These are phyloP conservation scores for Scytalopus superciliaris DNA, from an alignment of 2,113 vertebrate species.

Conservation along the genomic window DNA sequence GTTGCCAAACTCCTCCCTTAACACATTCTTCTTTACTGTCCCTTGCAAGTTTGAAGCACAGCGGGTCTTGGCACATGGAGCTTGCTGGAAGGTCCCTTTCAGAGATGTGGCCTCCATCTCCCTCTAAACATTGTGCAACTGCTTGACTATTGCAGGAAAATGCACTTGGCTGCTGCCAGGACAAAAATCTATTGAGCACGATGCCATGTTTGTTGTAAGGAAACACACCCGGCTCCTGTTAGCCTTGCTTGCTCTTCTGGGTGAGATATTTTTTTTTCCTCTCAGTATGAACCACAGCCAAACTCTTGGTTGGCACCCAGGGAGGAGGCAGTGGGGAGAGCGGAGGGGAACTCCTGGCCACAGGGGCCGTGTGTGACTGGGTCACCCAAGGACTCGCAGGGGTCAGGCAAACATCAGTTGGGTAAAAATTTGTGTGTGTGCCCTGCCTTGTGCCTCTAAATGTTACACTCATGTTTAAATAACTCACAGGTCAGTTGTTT, in stretches of 20 bases:
- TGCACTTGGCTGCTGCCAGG: not conserved
- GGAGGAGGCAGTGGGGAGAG: not conserved
- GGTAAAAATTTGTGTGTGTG: conserved; percentile 5
- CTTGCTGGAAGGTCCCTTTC: not conserved
- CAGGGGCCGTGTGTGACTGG: not conserved
- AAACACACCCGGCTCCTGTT: conserved; percentile 3
- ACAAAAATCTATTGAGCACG: not conserved
- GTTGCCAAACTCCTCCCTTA: not conserved
- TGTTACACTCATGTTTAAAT: conserved; percentile 62
- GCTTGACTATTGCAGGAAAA: not conserved
- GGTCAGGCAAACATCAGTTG: conserved; percentile 29
- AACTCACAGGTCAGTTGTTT: conserved; percentile 61
- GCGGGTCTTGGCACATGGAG: not conserved
- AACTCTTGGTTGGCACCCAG: not conserved
- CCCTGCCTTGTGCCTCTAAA: conserved; percentile 34
- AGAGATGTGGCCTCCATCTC: not conserved
- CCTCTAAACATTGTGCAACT: not conserved
- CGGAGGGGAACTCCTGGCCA: not conserved
- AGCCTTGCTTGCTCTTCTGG: not conserved
- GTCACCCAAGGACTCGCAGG: conserved; percentile 11
- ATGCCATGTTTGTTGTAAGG: not conserved
- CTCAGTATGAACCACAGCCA: not conserved
- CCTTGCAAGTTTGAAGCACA: not conserved
- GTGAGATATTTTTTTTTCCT: not conserved
- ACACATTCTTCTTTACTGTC: not conserved